phyloP scores from a whole-genome alignment of 2,113 vertebrate species.

The Neodon shergylaensis region DNA sequence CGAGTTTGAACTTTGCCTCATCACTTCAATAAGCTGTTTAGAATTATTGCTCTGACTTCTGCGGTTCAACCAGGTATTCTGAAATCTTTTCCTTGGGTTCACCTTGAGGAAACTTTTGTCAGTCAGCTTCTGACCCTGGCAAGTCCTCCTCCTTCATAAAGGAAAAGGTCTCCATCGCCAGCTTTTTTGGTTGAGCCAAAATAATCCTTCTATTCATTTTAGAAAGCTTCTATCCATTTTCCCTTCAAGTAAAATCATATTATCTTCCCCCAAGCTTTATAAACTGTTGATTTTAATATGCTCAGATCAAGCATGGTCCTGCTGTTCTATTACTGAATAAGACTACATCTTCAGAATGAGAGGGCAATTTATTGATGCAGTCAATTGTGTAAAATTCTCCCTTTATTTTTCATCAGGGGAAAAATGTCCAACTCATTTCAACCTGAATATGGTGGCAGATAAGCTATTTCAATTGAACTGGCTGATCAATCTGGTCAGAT shows the following conservation, averaged over 20 bases:
- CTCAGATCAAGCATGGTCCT: neutral
- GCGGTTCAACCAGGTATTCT: neutral
- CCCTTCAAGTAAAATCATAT: neutral
- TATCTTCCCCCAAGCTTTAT: neutral
- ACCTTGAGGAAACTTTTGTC: neutral
- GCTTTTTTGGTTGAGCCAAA: neutral
- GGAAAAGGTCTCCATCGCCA: neutral
- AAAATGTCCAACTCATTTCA: neutral
- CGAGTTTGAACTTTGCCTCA: neutral
- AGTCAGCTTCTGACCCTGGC: neutral
- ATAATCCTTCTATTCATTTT: neutral
- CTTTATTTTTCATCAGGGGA: neutral
- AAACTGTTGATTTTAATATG: neutral
- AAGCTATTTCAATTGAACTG: constrained; percentile 22
- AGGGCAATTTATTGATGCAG: neutral
- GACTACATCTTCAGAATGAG: neutral
- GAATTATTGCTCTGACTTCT: neutral
- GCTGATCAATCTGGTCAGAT: neutral
- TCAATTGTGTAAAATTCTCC: neutral
- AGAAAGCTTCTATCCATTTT: neutral
- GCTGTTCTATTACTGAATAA: neutral
- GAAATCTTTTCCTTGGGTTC: neutral
- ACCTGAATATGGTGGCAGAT: neutral
- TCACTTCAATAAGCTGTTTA: neutral
- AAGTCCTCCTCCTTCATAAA: neutral